Conservation (phyloP, 2,113 vertebrate genomes). For the Chaetodon trifascialis region DNA sequence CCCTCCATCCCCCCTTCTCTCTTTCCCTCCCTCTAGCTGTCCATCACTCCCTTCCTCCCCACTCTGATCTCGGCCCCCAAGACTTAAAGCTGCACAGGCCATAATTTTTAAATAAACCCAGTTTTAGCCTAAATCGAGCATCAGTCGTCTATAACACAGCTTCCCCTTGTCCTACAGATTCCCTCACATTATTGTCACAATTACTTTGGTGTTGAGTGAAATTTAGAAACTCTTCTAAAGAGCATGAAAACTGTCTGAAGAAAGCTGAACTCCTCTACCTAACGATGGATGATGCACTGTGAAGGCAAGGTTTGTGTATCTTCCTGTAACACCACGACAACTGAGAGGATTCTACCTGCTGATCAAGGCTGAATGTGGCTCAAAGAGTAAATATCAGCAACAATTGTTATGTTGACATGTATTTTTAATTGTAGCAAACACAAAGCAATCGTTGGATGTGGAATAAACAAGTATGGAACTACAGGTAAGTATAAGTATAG, state of each 20-base stretch:
- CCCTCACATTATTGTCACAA: not conserved
- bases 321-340: not conserved
- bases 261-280: not conserved
- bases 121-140: slow-evolving; percentile 9
- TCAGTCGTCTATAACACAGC: not conserved
- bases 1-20: slow-evolving; percentile 40
- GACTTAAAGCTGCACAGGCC: slow-evolving; percentile 33
- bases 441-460: too few relatives aligned
- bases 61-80: slow-evolving; percentile 43
- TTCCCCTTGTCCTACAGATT: not conserved
- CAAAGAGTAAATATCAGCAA: too few relatives aligned
- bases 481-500: too few relatives aligned
- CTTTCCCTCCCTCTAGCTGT: slow-evolving; percentile 58
- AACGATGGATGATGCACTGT: not conserved
- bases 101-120: slow-evolving; percentile 20
- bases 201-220: not conserved
- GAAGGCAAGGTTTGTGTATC: not conserved
- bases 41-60: slow-evolving; percentile 61
- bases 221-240: not conserved
- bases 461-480: too few relatives aligned
- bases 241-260: not conserved
- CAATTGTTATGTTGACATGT: too few relatives aligned
- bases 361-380: not conserved
- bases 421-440: too few relatives aligned
- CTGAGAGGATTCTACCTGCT: not conserved